A percentile compares a stretch with the other conserved stretches of the same genome.
These are phyloP conservation scores for Sorex araneus DNA, from an alignment of 2,113 vertebrate species.

Conservation along the genomic window DNA sequence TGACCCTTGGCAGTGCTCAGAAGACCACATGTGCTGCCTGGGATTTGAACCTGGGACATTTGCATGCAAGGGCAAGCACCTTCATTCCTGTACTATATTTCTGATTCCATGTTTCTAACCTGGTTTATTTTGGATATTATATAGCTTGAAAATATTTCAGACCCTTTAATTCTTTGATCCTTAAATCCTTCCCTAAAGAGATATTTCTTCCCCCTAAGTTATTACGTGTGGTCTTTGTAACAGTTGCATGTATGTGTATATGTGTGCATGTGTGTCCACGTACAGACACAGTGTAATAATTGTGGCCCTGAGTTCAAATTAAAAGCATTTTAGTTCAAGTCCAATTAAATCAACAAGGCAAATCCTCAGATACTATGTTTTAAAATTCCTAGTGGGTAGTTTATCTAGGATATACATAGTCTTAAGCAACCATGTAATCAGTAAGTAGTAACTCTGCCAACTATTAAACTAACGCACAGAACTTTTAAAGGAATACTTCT, in stretches of 20 bases:
- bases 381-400: conserved; percentile 47
- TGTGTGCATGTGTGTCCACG: background rate
- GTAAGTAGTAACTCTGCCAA: background rate
- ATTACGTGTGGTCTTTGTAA: background rate
- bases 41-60: too few species aligned
- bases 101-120: too few species aligned
- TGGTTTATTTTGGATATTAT: too few species aligned
- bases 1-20: too few species aligned
- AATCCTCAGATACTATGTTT: conserved; percentile 55
- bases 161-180: conserved; percentile 46
- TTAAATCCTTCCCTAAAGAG: background rate
- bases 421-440: background rate
- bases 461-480: background rate
- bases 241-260: background rate
- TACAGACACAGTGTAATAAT: conserved; percentile 32
- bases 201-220: background rate
- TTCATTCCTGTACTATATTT: too few species aligned
- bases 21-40: too few species aligned
- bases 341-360: conserved; percentile 33
- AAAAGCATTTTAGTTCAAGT: conserved; percentile 45
- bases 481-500: conserved; percentile 12
- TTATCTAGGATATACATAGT: background rate
- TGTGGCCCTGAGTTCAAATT: conserved; percentile 1
- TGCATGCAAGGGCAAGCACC: too few species aligned
- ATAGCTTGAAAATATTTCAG: conserved; percentile 37